Evolutionary conservation across 2,888 invertebrate genomes (phyloP).

Genomic region (Dorcus parallelipipedus): DNA sequence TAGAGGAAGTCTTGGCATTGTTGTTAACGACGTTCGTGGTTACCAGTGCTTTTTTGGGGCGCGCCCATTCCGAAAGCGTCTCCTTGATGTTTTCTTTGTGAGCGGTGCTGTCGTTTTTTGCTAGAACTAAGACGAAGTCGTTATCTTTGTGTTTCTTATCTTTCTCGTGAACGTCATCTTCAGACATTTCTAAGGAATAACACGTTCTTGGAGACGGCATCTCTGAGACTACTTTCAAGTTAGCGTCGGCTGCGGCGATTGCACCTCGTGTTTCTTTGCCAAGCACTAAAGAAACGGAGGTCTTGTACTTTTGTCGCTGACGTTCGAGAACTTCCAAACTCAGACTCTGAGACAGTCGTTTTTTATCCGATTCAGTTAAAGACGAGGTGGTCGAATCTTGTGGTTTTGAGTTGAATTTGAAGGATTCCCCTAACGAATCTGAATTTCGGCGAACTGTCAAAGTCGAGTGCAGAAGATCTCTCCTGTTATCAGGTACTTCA

Average conservation of each 20-base stretch:
- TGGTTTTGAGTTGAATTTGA: not conserved
- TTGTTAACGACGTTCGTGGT: conserved; percentile 41
- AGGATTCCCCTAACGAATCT: conserved; percentile 26
- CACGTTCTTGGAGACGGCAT: conserved; percentile 50
- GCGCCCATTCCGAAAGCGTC: conserved; percentile 50
- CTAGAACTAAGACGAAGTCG: conserved; percentile 50
- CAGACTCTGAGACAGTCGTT: conserved; percentile 66
- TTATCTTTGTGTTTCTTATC: conserved; percentile 34
- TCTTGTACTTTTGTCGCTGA: conserved; percentile 46
- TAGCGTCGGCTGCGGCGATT: conserved; percentile 55
- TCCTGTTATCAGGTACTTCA: conserved; percentile 52
- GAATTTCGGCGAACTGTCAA: conserved; percentile 51
- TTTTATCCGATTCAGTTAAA: conserved; percentile 67
- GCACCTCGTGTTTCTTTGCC: conserved; percentile 62
- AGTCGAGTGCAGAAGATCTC: conserved; percentile 25
- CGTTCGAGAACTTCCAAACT: conserved; percentile 71
- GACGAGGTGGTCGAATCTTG: conserved; percentile 21
- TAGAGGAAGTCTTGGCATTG: conserved; percentile 50
- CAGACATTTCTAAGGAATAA: conserved; percentile 49
- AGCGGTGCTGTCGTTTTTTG: conserved; percentile 36
- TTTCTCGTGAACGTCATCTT: conserved; percentile 42
- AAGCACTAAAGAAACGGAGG: conserved; percentile 41
- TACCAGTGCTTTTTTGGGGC: conserved; percentile 41
- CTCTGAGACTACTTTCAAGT: conserved; percentile 38
- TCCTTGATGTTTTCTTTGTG: conserved; percentile 42